Conservation (phyloP, 2,888 invertebrate genomes). For the Temnothorax ravouxi region DNA sequence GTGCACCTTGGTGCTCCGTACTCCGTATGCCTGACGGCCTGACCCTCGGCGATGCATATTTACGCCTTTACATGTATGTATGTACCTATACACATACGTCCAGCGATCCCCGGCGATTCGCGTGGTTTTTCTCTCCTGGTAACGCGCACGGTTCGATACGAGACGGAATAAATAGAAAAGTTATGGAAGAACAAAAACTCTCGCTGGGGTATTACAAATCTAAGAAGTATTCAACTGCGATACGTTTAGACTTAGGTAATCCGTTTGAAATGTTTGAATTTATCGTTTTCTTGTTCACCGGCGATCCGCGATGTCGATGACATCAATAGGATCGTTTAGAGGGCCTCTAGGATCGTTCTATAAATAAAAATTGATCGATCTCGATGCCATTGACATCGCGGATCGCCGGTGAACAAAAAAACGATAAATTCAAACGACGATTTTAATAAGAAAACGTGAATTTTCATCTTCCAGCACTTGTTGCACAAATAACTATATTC, state of each 20-base stretch:
- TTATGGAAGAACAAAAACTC: background rate
- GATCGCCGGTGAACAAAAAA: too few species aligned
- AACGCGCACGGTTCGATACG: slow-evolving; percentile 21
- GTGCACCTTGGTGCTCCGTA: background rate
- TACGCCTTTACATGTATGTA: background rate
- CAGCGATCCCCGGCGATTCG: background rate
- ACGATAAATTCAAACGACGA: too few species aligned
- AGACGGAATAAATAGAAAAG: slow-evolving; percentile 16
- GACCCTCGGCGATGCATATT: background rate
- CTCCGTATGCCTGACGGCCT: background rate
- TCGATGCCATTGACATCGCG: too few species aligned
- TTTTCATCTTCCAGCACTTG: too few species aligned
- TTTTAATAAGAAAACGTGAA: too few species aligned
- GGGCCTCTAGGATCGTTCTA: background rate
- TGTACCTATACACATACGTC: background rate
- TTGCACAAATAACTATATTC: too few species aligned
- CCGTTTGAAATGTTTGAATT: background rate
- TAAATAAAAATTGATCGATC: background rate
- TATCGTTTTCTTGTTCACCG: background rate
- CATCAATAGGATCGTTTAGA: background rate
- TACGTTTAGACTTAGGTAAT: too few species aligned
- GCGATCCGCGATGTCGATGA: too few species aligned
- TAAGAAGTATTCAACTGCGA: background rate
- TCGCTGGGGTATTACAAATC: background rate
- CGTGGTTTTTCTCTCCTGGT: background rate